Percentiles rank a stretch among this genome's conserved stretches.
phyloP scores from a whole-genome alignment of 2,797 vertebrate species.

The Phoeniculus purpureus region DNA sequence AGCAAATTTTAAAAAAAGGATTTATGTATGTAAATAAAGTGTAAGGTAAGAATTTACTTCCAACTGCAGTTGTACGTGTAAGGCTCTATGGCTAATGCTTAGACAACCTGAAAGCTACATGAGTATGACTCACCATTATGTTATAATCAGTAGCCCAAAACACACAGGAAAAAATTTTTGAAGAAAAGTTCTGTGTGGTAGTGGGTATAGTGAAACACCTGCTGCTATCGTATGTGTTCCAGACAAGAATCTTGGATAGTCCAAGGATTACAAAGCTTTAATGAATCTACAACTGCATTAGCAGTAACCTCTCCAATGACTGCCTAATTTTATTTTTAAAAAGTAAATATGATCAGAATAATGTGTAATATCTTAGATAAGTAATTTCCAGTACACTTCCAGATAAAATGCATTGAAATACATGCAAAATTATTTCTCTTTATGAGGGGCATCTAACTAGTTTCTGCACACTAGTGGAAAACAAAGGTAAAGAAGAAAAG shows the following conservation, averaged over 20 bases:
- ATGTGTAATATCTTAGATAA: neutral
- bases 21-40: neutral
- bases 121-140: neutral
- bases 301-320: neutral
- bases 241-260: neutral
- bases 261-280: neutral
- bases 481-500: neutral
- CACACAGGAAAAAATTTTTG: neutral
- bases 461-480: neutral
- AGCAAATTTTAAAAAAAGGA: neutral
- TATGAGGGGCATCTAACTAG: neutral
- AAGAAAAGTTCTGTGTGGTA: neutral
- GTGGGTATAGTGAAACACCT: neutral
- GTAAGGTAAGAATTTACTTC: neutral
- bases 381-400: neutral
- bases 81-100: neutral
- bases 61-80: neutral
- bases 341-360: neutral
- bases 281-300: neutral
- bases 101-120: neutral
- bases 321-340: neutral
- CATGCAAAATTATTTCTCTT: neutral
- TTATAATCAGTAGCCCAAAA: neutral
- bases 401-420: neutral
- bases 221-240: neutral